Evolutionary conservation across 2,888 invertebrate species (phyloP).

Genomic region (Phaonia tiefii): DNA sequence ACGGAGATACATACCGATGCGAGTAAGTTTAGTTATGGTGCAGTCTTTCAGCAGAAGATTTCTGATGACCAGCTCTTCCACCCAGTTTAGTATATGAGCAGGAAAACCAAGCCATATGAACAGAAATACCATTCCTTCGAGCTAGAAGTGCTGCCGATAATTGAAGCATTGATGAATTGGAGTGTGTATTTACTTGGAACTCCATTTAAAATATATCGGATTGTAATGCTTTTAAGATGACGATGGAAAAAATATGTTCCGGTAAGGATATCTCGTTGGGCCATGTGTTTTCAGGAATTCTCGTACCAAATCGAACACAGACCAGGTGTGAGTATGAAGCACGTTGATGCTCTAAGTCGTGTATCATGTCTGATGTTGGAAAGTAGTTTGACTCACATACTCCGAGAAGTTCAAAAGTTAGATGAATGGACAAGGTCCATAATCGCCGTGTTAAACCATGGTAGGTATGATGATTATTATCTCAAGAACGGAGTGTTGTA

Average conservation of each 20-base stretch:
- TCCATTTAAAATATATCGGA: slow-evolving; percentile 43
- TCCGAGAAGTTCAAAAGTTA: slow-evolving; percentile 40
- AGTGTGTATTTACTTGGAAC: slow-evolving; percentile 13
- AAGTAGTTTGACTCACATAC: slow-evolving; percentile 6
- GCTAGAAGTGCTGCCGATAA: slow-evolving; percentile 56
- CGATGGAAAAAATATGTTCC: slow-evolving; percentile 36
- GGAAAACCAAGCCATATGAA: slow-evolving; percentile 2
- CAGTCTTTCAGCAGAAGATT: slow-evolving; percentile 21
- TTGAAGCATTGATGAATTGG: slow-evolving; percentile 9
- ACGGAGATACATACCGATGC: slow-evolving; percentile 67
- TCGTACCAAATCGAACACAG: slow-evolving; percentile 40
- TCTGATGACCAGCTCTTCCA: slow-evolving; percentile 66
- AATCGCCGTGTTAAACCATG: slow-evolving; percentile 28
- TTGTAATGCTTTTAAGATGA: slow-evolving; percentile 53
- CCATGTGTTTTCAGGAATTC: slow-evolving; percentile 38
- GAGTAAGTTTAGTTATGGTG: slow-evolving; percentile 20
- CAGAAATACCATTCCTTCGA: slow-evolving; percentile 70
- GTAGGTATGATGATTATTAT: slow-evolving; percentile 41
- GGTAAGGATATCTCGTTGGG: slow-evolving; percentile 37
- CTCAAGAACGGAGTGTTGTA: slow-evolving; percentile 45
- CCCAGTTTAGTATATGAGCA: slow-evolving; percentile 48
- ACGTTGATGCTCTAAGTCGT: slow-evolving; percentile 56
- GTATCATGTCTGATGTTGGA: slow-evolving; percentile 30
- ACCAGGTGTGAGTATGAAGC: slow-evolving; percentile 42
- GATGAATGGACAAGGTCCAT: slow-evolving; percentile 41